These are phyloP conservation scores for Cyprinella venusta DNA, from an alignment of 2,797 vertebrate genomes.

Conservation along the genomic window DNA sequence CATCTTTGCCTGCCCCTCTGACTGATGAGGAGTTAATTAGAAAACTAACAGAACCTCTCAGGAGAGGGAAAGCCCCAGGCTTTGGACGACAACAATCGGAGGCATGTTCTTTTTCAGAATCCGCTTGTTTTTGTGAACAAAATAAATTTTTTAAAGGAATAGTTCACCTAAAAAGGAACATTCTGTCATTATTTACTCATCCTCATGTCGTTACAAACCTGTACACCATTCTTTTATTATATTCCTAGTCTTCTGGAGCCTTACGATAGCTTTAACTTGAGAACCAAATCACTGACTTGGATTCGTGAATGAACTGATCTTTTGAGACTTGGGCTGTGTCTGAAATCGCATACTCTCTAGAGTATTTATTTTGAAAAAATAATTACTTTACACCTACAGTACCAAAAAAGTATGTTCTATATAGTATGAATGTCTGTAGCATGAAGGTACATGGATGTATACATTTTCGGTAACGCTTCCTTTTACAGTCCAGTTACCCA, in stretches of 20 bases:
- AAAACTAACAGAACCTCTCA: slow-evolving; percentile 62
- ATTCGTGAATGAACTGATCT: background rate
- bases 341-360: too few species aligned
- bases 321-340: background rate
- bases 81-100: slow-evolving; percentile 53
- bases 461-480: too few species aligned
- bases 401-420: too few species aligned
- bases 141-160: background rate
- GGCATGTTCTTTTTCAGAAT: slow-evolving; percentile 46
- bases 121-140: slow-evolving; percentile 23
- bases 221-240: background rate
- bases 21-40: slow-evolving; percentile 62
- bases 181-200: background rate
- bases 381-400: too few species aligned
- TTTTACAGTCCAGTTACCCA: too few species aligned
- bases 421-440: too few species aligned
- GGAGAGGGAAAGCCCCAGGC: slow-evolving; percentile 34
- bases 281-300: background rate
- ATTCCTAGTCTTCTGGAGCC: background rate
- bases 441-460: too few species aligned
- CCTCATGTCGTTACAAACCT: background rate
- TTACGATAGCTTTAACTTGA: background rate
- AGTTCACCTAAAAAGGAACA: background rate
- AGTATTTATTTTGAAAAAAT: too few species aligned
- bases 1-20: slow-evolving; percentile 68